These are phyloP conservation scores for Pteria penguin DNA, from an alignment of 2,888 invertebrate genomes.

Conservation along the genomic window DNA sequence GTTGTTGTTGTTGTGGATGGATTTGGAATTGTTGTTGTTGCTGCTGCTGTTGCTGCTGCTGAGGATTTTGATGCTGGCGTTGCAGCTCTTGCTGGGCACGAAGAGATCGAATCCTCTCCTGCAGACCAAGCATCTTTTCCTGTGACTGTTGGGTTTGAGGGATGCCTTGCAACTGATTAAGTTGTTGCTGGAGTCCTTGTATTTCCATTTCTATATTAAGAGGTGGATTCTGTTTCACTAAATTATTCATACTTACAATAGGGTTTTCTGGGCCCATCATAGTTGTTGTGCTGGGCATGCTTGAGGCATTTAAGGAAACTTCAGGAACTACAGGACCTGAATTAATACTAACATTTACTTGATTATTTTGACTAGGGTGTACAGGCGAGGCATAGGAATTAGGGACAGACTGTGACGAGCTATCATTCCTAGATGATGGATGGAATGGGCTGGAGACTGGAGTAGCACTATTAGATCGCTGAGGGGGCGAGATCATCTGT, in stretches of 20 bases:
- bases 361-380: conserved; percentile 25
- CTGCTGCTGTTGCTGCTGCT: conserved; percentile 48
- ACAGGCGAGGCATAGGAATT: conserved; percentile 8
- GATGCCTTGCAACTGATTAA: conserved; percentile 73
- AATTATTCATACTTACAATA: conserved; percentile 37
- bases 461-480: conserved; percentile 40
- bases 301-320: conserved; percentile 35
- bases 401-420: not conserved
- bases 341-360: not conserved
- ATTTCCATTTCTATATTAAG: conserved; percentile 63
- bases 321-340: conserved; percentile 10
- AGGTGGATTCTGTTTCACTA: conserved; percentile 35
- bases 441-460: conserved; percentile 47
- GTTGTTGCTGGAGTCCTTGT: conserved; percentile 72
- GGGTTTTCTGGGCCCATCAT: conserved; percentile 58
- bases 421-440: conserved; percentile 6
- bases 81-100: conserved; percentile 72
- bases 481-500: conserved; percentile 64
- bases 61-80: no score
- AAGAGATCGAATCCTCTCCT: conserved; percentile 71
- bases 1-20: conserved; percentile 43
- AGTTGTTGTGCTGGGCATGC: conserved; percentile 19
- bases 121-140: conserved; percentile 75
- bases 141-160: conserved; percentile 75
- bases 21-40: conserved; percentile 30